Evolutionary conservation across 2,113 vertebrate species (phyloP).

Genomic region (Oceanodroma tethys): DNA sequence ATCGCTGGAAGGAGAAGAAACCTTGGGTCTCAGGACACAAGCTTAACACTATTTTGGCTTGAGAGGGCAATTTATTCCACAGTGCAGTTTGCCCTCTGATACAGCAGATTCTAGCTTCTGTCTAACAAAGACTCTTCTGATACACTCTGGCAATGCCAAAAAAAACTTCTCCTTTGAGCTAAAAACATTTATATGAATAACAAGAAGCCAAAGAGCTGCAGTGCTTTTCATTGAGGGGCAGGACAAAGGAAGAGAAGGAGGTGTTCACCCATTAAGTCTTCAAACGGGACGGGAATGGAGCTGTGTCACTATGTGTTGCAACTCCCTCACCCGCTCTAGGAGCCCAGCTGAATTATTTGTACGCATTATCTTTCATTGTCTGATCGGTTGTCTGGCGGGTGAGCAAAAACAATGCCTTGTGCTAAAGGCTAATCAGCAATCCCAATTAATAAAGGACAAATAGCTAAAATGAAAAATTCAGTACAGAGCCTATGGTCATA

Average conservation of each 20-base stretch:
- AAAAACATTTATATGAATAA: neutral
- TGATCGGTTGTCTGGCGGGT: neutral
- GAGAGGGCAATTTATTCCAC: neutral
- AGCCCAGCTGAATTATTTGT: neutral
- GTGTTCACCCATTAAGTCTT: neutral
- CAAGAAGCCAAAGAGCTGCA: neutral
- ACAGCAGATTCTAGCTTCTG: neutral
- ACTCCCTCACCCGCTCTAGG: neutral
- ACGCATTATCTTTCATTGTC: neutral
- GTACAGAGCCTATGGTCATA: neutral
- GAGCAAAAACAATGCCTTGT: neutral
- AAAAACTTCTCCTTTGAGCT: neutral
- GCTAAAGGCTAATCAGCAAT: neutral
- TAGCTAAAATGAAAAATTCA: neutral
- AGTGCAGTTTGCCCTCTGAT: neutral
- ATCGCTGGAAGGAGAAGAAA: neutral
- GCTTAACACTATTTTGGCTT: fast-evolving
- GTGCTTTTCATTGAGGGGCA: neutral
- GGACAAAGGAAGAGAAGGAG: neutral
- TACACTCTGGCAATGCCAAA: neutral
- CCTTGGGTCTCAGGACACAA: neutral
- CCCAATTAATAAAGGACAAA: neutral
- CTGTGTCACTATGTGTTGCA: neutral
- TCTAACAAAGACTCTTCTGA: neutral
- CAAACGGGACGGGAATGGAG: neutral